These are phyloP conservation scores for Cnemophilus loriae DNA, from an alignment of 2,113 vertebrate genomes.

Conservation along the genomic window DNA sequence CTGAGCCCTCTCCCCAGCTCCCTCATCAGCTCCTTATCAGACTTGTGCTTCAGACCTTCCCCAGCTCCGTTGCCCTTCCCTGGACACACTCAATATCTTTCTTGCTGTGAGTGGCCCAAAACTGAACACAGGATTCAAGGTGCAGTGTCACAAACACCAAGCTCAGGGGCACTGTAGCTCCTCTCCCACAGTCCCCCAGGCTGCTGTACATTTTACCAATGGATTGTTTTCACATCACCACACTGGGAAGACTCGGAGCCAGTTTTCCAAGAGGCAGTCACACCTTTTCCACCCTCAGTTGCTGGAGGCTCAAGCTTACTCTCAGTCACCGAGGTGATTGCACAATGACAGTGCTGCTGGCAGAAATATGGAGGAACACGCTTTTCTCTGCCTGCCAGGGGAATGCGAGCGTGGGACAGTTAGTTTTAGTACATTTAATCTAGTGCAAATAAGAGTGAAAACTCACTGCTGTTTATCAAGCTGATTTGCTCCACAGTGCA, in stretches of 20 bases:
- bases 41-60: not conserved
- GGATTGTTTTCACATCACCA: not conserved
- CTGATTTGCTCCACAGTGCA: rapidly evolving
- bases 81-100: not conserved
- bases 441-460: not conserved
- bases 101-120: not conserved
- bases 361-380: not conserved
- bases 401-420: not conserved
- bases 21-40: not conserved
- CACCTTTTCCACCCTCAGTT: not conserved
- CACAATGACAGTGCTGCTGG: not conserved
- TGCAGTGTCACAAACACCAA: not conserved
- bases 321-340: not conserved
- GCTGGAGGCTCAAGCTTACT: not conserved
- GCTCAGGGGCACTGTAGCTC: not conserved
- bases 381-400: not conserved
- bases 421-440: not conserved
- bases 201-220: rapidly evolving
- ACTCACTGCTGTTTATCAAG: not conserved
- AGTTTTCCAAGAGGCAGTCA: not conserved
- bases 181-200: rapidly evolving
- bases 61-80: rapidly evolving
- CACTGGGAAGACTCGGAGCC: rapidly evolving
- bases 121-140: not conserved
- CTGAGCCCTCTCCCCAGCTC: not conserved